Percentiles rank a stretch among this genome's conserved stretches.
Conservation (phyloP, 2,888 invertebrate genomes). For the Spialia ferax region DNA sequence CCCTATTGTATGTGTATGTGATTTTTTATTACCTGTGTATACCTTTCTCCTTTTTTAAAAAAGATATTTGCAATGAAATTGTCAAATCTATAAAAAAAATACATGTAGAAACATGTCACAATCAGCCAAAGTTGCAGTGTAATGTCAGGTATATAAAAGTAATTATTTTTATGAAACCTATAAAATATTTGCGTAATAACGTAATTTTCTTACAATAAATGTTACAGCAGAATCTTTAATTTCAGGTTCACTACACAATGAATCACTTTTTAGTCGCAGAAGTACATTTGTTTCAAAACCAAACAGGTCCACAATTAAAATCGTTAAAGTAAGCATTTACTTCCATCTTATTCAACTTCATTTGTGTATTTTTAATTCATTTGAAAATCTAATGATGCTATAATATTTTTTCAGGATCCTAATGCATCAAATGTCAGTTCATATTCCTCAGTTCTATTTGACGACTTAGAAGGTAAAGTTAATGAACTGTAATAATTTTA, state of each 20-base stretch:
- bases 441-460: constrained; percentile 63
- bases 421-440: constrained; percentile 66
- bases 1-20: too few relatives aligned
- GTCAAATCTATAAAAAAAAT: not conserved
- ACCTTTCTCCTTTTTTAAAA: not conserved
- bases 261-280: constrained; percentile 77
- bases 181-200: not conserved
- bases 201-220: not conserved
- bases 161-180: constrained; percentile 20
- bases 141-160: constrained; percentile 78
- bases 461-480: constrained; percentile 69
- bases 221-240: not conserved
- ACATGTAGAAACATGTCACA: constrained; percentile 60
- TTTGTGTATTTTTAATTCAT: not conserved
- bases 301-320: constrained; percentile 72
- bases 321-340: constrained; percentile 69
- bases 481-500: not conserved
- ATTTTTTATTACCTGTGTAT: not conserved
- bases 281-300: constrained; percentile 78
- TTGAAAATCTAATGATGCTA: not conserved
- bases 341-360: constrained; percentile 43
- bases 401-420: constrained; percentile 62
- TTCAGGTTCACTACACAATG: constrained; percentile 80
- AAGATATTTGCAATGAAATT: not conserved
- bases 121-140: constrained; percentile 83